These are phyloP conservation scores for Myrmophylax atrothorax DNA, from an alignment of 2,113 vertebrate species.

Conservation along the genomic window DNA sequence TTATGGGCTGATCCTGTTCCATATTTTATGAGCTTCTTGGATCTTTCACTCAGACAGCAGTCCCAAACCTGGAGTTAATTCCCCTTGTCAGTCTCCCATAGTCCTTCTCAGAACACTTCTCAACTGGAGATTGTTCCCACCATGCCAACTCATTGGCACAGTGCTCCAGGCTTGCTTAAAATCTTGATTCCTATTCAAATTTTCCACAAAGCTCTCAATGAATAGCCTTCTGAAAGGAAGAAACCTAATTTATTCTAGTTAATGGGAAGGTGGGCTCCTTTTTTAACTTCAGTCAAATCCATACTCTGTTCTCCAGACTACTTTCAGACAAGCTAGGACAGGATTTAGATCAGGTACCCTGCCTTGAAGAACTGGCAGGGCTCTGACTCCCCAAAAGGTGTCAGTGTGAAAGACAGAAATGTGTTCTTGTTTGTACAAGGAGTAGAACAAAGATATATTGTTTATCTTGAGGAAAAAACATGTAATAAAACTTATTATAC, in stretches of 20 bases:
- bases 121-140: neutral
- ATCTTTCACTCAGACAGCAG: neutral
- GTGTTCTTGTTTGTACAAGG: rapidly evolving
- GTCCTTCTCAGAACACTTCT: neutral
- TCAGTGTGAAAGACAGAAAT: rapidly evolving
- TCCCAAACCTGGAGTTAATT: constrained; percentile 38
- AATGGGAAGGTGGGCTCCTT: neutral
- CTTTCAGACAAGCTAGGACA: neutral
- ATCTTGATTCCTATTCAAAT: neutral
- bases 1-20: constrained; percentile 57
- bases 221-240: neutral
- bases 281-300: neutral
- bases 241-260: neutral
- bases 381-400: neutral
- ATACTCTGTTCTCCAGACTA: neutral
- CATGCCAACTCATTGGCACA: neutral
- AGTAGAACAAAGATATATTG: neutral
- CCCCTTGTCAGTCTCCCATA: constrained; percentile 9
- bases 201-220: neutral
- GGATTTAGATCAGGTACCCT: neutral
- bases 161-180: neutral
- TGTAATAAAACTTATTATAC: neutral
- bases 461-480: neutral
- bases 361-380: neutral
- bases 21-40: constrained; percentile 59